Conservation (phyloP, 2,888 invertebrate species). For the Campopleginae sp. region DNA sequence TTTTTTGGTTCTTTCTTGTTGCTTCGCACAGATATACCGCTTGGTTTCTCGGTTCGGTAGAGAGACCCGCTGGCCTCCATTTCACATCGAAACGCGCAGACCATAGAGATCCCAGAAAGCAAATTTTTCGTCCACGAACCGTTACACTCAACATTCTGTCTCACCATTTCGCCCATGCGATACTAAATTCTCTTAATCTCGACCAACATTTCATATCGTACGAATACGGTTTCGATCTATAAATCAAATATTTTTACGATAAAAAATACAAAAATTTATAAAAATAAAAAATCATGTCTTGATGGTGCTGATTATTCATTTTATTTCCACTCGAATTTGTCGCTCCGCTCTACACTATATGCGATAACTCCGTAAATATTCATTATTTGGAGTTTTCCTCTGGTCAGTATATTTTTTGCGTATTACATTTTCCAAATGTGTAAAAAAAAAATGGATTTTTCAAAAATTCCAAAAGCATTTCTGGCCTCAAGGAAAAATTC, state of each 20-base stretch:
- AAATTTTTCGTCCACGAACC: slow-evolving; percentile 62
- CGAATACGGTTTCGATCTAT: background rate
- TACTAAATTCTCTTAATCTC: slow-evolving; percentile 11
- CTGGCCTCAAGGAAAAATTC: too few species aligned
- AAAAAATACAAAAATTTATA: background rate
- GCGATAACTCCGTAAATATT: slow-evolving; percentile 8
- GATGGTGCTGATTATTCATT: background rate
- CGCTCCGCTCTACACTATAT: background rate
- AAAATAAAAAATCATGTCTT: background rate
- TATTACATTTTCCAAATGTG: background rate
- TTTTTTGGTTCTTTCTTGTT: background rate
- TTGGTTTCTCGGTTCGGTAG: slow-evolving; percentile 59
- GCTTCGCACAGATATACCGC: slow-evolving; percentile 35
- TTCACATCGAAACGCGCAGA: slow-evolving; percentile 29
- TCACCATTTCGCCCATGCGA: slow-evolving; percentile 3
- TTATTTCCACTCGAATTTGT: background rate
- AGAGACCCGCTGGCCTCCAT: slow-evolving; percentile 62
- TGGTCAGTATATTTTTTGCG: background rate
- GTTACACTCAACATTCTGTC: slow-evolving; percentile 62
- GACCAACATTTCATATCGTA: background rate
- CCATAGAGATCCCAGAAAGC: slow-evolving; percentile 31
- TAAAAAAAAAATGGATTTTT: too few species aligned
- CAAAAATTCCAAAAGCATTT: too few species aligned
- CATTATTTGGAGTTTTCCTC: background rate
- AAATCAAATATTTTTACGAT: background rate